Percentiles rank a stretch among this genome's conserved stretches.
Conservation (phyloP, 2,888 invertebrate species). For the Drosophila buzzatii region DNA sequence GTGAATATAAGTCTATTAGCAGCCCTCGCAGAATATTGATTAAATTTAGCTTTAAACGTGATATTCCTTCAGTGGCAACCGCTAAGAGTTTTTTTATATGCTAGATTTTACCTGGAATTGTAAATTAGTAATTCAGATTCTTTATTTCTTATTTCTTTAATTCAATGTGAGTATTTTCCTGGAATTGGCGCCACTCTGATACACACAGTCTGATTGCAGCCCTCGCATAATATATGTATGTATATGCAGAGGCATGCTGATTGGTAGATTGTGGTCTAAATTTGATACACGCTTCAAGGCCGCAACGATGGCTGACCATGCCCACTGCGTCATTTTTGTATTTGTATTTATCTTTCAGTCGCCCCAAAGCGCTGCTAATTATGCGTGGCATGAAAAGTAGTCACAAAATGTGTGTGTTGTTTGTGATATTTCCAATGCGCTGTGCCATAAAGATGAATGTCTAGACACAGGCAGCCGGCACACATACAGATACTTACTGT, state of each 20-base stretch:
- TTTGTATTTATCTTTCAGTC: slow-evolving; percentile 25
- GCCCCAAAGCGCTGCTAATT: slow-evolving; percentile 58
- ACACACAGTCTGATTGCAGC: slow-evolving; percentile 15
- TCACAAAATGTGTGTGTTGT: slow-evolving; percentile 49
- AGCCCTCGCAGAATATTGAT: background rate
- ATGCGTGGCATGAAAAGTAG: slow-evolving; percentile 65
- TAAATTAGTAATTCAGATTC: background rate
- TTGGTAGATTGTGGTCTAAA: slow-evolving; percentile 38
- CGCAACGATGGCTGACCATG: slow-evolving; percentile 10
- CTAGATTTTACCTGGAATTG: background rate
- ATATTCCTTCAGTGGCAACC: background rate
- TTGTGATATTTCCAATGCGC: slow-evolving; percentile 29
- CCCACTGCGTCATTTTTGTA: slow-evolving; percentile 11
- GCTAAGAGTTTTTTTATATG: background rate
- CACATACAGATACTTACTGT: background rate
- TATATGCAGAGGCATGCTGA: background rate
- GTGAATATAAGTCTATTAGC: background rate
- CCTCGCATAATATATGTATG: slow-evolving; percentile 31
- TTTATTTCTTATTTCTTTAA: background rate
- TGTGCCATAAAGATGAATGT: slow-evolving; percentile 55
- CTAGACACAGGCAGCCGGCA: slow-evolving; percentile 33
- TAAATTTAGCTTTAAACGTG: background rate
- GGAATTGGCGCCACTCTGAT: background rate
- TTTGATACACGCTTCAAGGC: slow-evolving; percentile 74
- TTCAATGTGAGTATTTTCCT: background rate